Evolutionary conservation across 2,113 vertebrate species (phyloP).

Genomic region (Microcebus ravelobensis): DNA sequence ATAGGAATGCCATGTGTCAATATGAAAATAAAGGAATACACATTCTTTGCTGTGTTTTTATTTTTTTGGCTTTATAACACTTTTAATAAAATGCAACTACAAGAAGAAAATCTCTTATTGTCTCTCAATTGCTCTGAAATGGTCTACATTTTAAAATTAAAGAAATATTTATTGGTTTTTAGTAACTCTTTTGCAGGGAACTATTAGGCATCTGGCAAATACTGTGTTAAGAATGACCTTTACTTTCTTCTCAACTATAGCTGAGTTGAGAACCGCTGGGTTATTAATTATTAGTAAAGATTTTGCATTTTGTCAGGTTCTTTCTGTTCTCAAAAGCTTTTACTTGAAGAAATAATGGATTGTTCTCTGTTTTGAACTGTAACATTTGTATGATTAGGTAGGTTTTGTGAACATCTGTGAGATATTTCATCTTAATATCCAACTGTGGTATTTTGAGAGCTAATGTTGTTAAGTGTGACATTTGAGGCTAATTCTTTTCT

Average conservation of each 20-base stretch:
- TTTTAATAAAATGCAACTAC: constrained; percentile 1
- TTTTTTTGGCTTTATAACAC: not conserved
- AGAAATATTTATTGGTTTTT: constrained; percentile 4
- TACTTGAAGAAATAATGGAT: constrained; percentile 57
- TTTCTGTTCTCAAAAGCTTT: constrained; percentile 48
- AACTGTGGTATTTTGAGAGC: constrained; percentile 57
- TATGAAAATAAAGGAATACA: not conserved
- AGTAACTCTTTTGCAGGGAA: not conserved
- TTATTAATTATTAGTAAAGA: constrained; percentile 62
- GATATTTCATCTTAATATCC: constrained; percentile 55
- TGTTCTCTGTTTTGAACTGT: constrained; percentile 60
- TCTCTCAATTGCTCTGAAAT: not conserved
- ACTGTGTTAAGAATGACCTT: constrained; percentile 35
- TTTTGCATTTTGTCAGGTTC: constrained; percentile 54
- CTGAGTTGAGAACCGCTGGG: not conserved
- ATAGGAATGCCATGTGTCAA: not conserved
- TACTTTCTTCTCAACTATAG: constrained; percentile 33
- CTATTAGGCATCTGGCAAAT: not conserved
- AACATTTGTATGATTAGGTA: constrained; percentile 16
- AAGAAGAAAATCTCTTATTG: not conserved
- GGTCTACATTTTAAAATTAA: not conserved
- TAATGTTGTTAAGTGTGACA: constrained; percentile 45
- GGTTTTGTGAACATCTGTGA: constrained; percentile 54
- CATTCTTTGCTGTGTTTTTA: not conserved
- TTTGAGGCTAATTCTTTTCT: constrained; percentile 62